Percentiles rank a stretch among this genome's conserved stretches.
These are phyloP conservation scores for Lottia gigantea DNA, from an alignment of 2,888 invertebrate species.

Conservation along the genomic window DNA sequence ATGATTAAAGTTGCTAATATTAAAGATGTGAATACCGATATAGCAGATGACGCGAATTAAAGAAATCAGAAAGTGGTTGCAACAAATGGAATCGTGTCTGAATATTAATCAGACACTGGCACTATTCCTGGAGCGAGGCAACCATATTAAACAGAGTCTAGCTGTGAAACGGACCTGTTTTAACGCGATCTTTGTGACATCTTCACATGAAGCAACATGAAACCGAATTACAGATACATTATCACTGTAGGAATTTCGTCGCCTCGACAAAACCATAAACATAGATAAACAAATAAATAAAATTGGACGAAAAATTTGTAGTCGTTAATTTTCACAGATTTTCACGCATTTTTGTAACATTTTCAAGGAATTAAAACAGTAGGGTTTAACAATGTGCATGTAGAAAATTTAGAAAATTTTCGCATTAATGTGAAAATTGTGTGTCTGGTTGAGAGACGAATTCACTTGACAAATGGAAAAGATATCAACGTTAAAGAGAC, in stretches of 20 bases:
- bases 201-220: slow-evolving; percentile 1
- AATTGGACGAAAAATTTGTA: no score
- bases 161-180: neutral
- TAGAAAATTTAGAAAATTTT: no score
- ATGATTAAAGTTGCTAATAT: no score
- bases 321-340: no score
- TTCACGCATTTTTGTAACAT: no score
- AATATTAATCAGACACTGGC: neutral
- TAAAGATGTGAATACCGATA: neutral
- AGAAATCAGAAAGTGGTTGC: neutral
- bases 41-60: neutral
- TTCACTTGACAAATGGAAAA: no score
- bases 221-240: slow-evolving; percentile 4
- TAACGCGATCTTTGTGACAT: slow-evolving; percentile 7
- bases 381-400: no score
- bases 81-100: neutral
- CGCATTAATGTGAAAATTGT: no score
- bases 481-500: no score
- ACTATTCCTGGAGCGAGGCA: no score
- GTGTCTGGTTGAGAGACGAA: no score
- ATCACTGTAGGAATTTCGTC: slow-evolving; percentile 10
- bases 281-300: neutral
- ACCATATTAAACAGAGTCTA: neutral
- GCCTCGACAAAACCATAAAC: slow-evolving; percentile 3
- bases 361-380: no score